Evolutionary conservation across 2,888 invertebrate species (phyloP).

Genomic region (Oscheius onirici): DNA sequence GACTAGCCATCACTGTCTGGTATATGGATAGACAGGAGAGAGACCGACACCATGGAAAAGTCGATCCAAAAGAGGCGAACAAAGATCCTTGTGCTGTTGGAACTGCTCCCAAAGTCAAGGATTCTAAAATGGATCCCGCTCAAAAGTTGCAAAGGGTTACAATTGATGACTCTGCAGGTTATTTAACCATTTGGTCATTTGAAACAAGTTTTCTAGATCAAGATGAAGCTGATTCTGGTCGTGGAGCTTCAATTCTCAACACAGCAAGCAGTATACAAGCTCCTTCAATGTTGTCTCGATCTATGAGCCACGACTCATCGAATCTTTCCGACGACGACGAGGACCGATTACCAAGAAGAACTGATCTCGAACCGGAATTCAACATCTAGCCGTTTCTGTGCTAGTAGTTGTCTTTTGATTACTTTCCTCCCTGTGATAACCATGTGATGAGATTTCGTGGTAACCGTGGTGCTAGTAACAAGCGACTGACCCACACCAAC

Average conservation of each 20-base stretch:
- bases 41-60: constrained; percentile 29
- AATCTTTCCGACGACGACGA: constrained; percentile 20
- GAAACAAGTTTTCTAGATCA: no score
- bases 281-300: neutral
- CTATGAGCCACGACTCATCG: constrained; percentile 1
- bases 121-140: constrained; percentile 5
- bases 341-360: constrained; percentile 3
- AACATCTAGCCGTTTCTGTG: constrained; percentile 3
- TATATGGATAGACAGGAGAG: constrained; percentile 59
- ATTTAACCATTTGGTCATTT: no score
- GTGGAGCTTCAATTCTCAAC: constrained; percentile 10
- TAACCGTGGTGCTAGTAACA: constrained; percentile 15
- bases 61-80: constrained; percentile 9
- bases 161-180: neutral
- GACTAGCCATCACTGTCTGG: constrained; percentile 68
- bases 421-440: constrained; percentile 1
- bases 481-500: no score
- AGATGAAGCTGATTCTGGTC: constrained; percentile 24
- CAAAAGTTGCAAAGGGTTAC: neutral
- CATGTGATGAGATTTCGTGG: constrained; percentile 21
- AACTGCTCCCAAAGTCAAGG: constrained; percentile 7
- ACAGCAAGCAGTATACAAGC: neutral
- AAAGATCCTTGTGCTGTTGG: neutral
- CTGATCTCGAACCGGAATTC: constrained; percentile 13
- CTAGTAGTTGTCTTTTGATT: neutral